Percentiles rank a stretch among this genome's conserved stretches.
phyloP scores from a whole-genome alignment of 2,113 vertebrate genomes.

The Daboia siamensis region DNA sequence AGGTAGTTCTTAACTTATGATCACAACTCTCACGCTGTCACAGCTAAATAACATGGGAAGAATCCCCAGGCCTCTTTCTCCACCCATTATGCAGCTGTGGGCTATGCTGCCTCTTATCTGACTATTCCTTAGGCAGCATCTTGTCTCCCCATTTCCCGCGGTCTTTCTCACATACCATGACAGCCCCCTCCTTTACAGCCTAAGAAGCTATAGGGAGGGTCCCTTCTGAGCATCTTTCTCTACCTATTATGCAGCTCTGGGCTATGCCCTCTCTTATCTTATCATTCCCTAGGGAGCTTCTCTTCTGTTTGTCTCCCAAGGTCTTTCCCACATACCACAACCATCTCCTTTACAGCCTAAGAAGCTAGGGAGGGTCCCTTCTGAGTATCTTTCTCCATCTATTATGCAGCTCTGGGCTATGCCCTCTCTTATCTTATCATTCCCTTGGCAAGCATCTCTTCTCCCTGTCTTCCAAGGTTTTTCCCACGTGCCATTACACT shows the following conservation, averaged over 20 bases:
- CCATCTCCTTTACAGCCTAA: no score
- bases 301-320: no score
- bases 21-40: neutral
- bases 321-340: no score
- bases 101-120: neutral
- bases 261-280: no score
- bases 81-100: neutral
- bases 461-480: neutral
- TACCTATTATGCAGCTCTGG: no score
- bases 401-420: neutral
- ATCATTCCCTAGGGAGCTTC: no score
- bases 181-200: neutral
- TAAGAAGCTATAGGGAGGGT: neutral
- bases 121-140: neutral
- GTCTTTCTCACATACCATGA: neutral
- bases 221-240: neutral
- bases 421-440: neutral
- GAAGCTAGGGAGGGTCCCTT: neutral
- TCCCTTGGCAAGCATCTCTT: neutral
- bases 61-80: neutral
- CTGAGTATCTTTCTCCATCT: neutral
- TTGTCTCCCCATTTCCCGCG: neutral
- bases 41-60: neutral
- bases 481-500: neutral
- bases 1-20: neutral